Evolutionary conservation across 2,888 invertebrate genomes (phyloP).

Genomic region (Monopis laevigella): DNA sequence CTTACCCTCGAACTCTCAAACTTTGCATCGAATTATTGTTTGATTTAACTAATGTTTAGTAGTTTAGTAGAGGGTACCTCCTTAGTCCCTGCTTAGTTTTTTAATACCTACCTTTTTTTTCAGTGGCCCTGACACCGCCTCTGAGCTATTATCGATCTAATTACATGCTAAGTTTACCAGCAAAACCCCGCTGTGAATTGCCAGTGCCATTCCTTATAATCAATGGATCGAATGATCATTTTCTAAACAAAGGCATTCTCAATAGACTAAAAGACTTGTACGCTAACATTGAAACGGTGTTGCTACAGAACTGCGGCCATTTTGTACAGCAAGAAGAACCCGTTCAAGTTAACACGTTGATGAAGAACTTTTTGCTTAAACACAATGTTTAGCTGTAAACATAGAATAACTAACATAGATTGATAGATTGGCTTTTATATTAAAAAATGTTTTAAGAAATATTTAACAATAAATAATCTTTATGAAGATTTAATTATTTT

Average conservation of each 20-base stretch:
- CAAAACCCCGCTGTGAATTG: slow-evolving; percentile 30
- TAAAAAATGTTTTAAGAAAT: no score
- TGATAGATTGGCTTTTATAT: no score
- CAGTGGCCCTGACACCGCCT: slow-evolving; percentile 62
- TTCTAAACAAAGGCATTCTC: slow-evolving; percentile 30
- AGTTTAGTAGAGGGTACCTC: no score
- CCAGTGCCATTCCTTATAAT: slow-evolving; percentile 50
- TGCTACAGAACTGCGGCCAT: slow-evolving; percentile 54
- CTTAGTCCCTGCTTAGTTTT: no score
- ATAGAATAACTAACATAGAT: no score
- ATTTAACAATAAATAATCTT: no score
- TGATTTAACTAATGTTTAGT: not conserved
- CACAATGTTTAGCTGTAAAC: slow-evolving; percentile 29
- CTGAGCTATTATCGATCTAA: slow-evolving; percentile 68
- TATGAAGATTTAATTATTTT: no score
- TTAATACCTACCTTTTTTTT: no score
- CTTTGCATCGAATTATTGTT: not conserved
- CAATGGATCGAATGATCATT: slow-evolving; percentile 53
- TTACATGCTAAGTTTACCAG: slow-evolving; percentile 28
- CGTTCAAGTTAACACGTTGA: slow-evolving; percentile 52
- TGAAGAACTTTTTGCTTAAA: slow-evolving; percentile 53
- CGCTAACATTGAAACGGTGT: slow-evolving; percentile 41
- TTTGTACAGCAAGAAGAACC: slow-evolving; percentile 68
- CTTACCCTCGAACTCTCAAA: not conserved
- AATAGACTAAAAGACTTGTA: slow-evolving; percentile 45